Base-by-base conservation (phyloP, 1,140 invertebrate genomes). In the Portunus trituberculatus region DNA sequence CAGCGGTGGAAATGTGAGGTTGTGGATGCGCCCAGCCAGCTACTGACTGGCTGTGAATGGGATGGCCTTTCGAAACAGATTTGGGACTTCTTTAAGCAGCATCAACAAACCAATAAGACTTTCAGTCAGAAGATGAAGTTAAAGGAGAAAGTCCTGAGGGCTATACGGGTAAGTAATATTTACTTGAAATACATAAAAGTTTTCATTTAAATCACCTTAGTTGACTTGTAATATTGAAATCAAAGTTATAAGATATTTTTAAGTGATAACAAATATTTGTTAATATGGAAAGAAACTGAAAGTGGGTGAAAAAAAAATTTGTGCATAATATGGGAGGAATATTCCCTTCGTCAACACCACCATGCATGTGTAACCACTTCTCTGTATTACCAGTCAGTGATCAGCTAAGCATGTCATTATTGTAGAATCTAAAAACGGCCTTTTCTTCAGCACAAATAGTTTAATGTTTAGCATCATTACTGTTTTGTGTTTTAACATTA, bases 91-190 rank as follows among this genome's bases (percentile, higher is more conserved):
- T 99, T 98, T 97, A 97, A 98, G 28, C 97, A 97, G 16, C 98
- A 98, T 96, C 98, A 98, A 96, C 98, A 99, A 97, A 98, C 98
- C n/a, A 98, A 98, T 96, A 97, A 98, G 86, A 98, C 98, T 28
- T 99, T 98, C 97, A 97, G 97, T 96, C 98, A 98, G 48, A 99
- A 99, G 97, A 98, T 99, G 97, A 97, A 98, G 93, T 97, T 99
- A 0, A 98, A 98, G 98, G 98, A 98, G 96, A 98, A 98, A 96
- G 97, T 99, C 4, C 98, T 98, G 97, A 97, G 98, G 86, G 97
- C 98, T 96, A 98, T 99, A 91, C 98, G 98, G 97, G 98, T 98
- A 97, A 97, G 94, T 95, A 96, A 96, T 96, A 96, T 31, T 92
- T 94, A 25, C n/a, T 87, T 8, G 25, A 12, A 83, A 82, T 90